These are phyloP conservation scores for Eonycteris spelaea DNA, from an alignment of 2,113 vertebrate genomes.

Conservation along the genomic window DNA sequence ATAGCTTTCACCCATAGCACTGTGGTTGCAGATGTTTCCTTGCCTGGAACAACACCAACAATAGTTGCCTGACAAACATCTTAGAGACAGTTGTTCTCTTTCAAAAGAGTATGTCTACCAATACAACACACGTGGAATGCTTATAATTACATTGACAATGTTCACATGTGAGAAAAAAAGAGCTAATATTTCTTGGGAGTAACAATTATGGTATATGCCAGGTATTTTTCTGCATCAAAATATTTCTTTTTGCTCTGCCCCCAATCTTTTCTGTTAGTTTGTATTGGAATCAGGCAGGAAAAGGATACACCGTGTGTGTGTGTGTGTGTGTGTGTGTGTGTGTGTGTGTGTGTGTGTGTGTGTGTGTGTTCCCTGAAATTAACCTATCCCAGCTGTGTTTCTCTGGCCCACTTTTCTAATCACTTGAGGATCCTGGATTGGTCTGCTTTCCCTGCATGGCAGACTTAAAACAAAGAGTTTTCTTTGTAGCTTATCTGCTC, in stretches of 20 bases:
- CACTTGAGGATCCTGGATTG: background rate
- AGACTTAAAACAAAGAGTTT: constrained; percentile 37
- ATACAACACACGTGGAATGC: background rate
- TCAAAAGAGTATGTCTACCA: background rate
- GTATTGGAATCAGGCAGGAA: constrained; percentile 1
- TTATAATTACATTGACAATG: background rate
- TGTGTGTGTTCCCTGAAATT: background rate
- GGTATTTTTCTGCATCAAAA: background rate
- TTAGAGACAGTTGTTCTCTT: background rate
- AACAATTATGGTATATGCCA: background rate
- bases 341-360: background rate
- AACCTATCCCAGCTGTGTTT: background rate
- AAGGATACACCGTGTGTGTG: background rate
- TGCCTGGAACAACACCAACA: background rate
- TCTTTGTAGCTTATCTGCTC: constrained; percentile 23
- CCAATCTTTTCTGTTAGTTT: constrained; percentile 7
- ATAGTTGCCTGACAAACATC: background rate
- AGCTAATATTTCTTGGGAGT: background rate
- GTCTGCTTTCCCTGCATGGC: background rate
- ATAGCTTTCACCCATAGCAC: background rate
- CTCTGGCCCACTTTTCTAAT: constrained; percentile 32
- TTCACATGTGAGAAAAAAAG: background rate
- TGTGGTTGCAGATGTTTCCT: background rate
- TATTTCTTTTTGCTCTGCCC: background rate
- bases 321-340: background rate